A percentile compares a stretch with the other conserved stretches of the same genome.
Evolutionary conservation across 2,888 invertebrate genomes (phyloP).

Genomic region (Lasioglossum oenotherae): DNA sequence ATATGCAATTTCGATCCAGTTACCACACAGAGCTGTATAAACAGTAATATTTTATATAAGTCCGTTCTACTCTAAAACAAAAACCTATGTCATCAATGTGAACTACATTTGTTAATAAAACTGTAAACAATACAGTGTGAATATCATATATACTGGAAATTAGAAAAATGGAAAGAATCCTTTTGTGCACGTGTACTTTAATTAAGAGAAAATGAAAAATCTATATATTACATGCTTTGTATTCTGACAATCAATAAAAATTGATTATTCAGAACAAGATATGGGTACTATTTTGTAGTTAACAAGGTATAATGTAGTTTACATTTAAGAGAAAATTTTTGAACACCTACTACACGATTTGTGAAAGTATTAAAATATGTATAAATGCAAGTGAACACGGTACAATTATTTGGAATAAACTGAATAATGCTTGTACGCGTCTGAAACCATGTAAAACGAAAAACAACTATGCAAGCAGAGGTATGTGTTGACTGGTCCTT

Average conservation of each 20-base stretch:
- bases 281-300: neutral
- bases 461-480: constrained; percentile 66
- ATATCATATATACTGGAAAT: constrained; percentile 36
- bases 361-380: constrained; percentile 25
- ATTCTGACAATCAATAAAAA: constrained; percentile 47
- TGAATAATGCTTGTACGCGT: constrained; percentile 26
- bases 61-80: neutral
- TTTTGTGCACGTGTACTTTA: constrained; percentile 29
- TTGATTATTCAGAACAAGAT: constrained; percentile 11
- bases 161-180: constrained; percentile 22
- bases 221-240: constrained; percentile 52
- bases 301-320: neutral
- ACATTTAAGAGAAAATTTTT: constrained; percentile 14
- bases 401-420: constrained; percentile 22
- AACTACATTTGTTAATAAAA: constrained; percentile 29
- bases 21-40: constrained; percentile 94
- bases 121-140: constrained; percentile 36
- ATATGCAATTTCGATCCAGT: constrained; percentile 99
- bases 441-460: constrained; percentile 26
- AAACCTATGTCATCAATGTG: constrained; percentile 13
- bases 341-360: neutral
- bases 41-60: constrained; percentile 22
- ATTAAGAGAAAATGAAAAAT: constrained; percentile 31
- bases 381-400: constrained; percentile 15
- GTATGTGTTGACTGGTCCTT: constrained; percentile 84